A percentile compares a stretch with the other conserved stretches of the same genome.
Evolutionary conservation across 2,888 invertebrate genomes (phyloP).

Genomic region (Melieria omissa): DNA sequence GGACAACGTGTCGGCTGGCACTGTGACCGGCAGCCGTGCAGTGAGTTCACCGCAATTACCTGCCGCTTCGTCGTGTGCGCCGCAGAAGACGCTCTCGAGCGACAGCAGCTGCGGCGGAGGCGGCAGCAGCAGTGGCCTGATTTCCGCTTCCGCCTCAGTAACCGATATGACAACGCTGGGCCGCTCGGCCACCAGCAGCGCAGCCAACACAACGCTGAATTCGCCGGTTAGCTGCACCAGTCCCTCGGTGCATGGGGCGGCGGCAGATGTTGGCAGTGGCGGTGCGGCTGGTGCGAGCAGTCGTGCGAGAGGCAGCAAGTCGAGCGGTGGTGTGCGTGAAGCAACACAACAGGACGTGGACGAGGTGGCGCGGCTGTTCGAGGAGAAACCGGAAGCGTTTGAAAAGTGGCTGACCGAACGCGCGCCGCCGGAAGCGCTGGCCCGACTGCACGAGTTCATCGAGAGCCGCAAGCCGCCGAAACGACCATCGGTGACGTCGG

Average conservation of each 20-base stretch:
- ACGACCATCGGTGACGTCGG: slow-evolving; percentile 83
- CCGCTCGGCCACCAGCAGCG: slow-evolving; percentile 14
- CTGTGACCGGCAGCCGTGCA: slow-evolving; percentile 12
- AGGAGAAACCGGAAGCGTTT: slow-evolving; percentile 75
- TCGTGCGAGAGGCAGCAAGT: slow-evolving; percentile 20
- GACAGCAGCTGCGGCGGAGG: slow-evolving; percentile 10
- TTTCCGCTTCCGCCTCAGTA: slow-evolving; percentile 30
- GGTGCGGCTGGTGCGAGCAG: background rate
- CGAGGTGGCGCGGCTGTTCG: slow-evolving; percentile 67
- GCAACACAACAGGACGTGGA: slow-evolving; percentile 62
- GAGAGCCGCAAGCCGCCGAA: slow-evolving; percentile 69
- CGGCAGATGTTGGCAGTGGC: background rate
- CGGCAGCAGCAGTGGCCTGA: slow-evolving; percentile 14
- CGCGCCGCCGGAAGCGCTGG: slow-evolving; percentile 75
- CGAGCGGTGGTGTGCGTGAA: slow-evolving; percentile 35
- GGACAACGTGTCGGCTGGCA: slow-evolving; percentile 7
- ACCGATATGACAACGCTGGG: slow-evolving; percentile 37
- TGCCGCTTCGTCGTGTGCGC: background rate
- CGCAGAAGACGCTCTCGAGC: background rate
- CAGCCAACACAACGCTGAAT: slow-evolving; percentile 30
- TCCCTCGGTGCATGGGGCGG: slow-evolving; percentile 8
- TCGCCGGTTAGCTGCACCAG: slow-evolving; percentile 37
- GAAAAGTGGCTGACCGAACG: slow-evolving; percentile 83
- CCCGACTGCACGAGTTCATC: slow-evolving; percentile 71
- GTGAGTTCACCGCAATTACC: slow-evolving; percentile 11